phyloP scores from a whole-genome alignment of 2,113 vertebrate genomes.

The Xenus cinereus region DNA sequence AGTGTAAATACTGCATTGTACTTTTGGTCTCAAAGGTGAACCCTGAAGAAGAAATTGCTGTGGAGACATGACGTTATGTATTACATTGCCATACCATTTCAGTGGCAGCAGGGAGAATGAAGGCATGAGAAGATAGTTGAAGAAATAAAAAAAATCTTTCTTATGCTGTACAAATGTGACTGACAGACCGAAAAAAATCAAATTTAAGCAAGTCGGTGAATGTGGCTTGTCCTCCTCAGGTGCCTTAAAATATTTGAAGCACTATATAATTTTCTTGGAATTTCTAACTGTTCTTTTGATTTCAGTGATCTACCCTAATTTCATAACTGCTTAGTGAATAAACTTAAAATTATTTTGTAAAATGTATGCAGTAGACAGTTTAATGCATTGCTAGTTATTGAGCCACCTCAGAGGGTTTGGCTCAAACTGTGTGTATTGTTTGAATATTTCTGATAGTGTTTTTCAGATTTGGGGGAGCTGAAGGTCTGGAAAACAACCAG shows the following conservation, averaged over 20 bases:
- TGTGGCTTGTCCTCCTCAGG: background rate
- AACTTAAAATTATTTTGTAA: background rate
- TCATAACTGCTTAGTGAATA: background rate
- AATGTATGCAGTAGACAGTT: background rate
- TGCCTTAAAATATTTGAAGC: background rate
- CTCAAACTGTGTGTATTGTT: background rate
- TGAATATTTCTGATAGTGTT: background rate
- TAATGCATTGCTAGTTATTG: background rate
- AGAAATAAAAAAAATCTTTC: background rate
- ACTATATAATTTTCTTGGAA: background rate
- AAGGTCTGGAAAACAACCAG: background rate
- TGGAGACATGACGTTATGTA: background rate
- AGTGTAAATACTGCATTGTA: background rate
- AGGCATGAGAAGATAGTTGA: background rate
- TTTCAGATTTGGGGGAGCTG: background rate
- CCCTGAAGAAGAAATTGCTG: background rate
- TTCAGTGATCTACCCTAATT: background rate
- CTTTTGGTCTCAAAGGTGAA: background rate
- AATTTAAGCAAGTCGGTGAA: background rate
- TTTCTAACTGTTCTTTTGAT: background rate
- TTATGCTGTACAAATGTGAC: background rate
- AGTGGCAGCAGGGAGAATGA: background rate
- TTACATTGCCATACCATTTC: background rate
- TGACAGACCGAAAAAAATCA: background rate
- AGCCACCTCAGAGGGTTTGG: background rate